Conservation (phyloP, 2,797 vertebrate species). For the Pseudomugil tenellus region DNA sequence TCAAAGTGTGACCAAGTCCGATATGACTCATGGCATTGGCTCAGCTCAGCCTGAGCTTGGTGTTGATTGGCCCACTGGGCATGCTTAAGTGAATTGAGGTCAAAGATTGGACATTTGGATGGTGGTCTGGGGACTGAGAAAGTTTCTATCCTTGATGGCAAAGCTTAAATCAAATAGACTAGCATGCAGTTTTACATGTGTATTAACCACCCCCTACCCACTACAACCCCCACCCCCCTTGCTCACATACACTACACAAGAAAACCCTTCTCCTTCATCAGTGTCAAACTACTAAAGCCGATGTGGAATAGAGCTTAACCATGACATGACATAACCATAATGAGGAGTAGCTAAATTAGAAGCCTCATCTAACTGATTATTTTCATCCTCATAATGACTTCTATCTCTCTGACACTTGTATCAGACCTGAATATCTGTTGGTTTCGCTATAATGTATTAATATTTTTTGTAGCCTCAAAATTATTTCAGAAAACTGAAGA, state of each 20-base stretch:
- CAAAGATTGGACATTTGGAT: conserved; percentile 47
- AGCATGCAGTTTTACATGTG: conserved; percentile 30
- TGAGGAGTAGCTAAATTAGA: conserved; percentile 56
- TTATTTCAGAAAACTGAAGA: conserved; percentile 10
- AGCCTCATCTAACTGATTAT: conserved; percentile 58
- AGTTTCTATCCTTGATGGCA: conserved; percentile 41
- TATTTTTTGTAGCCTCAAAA: conserved; percentile 13
- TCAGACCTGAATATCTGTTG: not conserved
- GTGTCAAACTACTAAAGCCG: conserved; percentile 57
- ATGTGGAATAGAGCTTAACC: conserved; percentile 62
- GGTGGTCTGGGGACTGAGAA: conserved; percentile 27
- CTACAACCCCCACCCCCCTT: conserved; percentile 4
- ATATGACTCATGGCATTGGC: conserved; percentile 61
- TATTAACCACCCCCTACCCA: not conserved
- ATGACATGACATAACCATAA: conserved; percentile 30
- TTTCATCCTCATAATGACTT: conserved; percentile 32
- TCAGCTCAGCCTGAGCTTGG: conserved; percentile 31
- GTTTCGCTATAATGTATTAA: not conserved
- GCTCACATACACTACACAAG: conserved; percentile 9
- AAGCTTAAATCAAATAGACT: conserved; percentile 58
- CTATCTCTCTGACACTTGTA: conserved; percentile 14
- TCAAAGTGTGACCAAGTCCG: conserved; percentile 61
- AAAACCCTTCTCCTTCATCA: conserved; percentile 54
- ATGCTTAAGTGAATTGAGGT: conserved; percentile 59
- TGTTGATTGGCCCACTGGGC: conserved; percentile 53